Base-by-base conservation (phyloP, 2,888 invertebrate genomes). In the Pseudolycoriella hygida region DNA sequence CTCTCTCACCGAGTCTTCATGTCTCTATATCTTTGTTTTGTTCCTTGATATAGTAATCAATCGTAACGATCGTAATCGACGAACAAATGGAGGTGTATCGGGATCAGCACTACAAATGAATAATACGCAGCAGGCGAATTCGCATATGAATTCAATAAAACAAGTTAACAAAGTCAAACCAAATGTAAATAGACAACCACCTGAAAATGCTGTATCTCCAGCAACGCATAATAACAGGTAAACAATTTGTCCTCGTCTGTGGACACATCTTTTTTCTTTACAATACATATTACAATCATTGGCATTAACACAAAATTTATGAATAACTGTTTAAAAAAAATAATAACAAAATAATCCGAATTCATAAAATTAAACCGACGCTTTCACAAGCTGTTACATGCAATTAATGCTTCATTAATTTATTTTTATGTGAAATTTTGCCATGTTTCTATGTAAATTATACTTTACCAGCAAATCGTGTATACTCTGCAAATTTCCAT, bases 101-200 rank as follows among this genome's bases (percentile, higher is more conserved):
- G 55, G 57, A 49, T 56, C 56, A 47, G 51, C 54, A 30, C 53
- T 64, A 45, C 63, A 63, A 44, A 81, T 76, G 60, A 80, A 78
- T 51, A 80, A 78, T 51, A 77, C 80, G 11, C 40, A 40, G 40
- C 43, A 43, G 15, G n/a, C 43, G 18, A 25, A 39, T 30, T 38
- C 37, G 25, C 63, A 63, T 43, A 81, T 76, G 43, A 46, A 46
- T 44, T 40, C 43, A 18, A 44, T 43, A 53, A 79, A 87, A 59
- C 86, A 87, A 67, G 84, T 87, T 61, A 87, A 86, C 70, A 87
- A 87, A 66, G 86, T 87, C 56, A 88, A 87, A 63, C 87, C 87
- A 40, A 87, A 82, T 57, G 83, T 86, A 49, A 86, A 81, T 60
- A 73, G 86, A 63, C 75, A 75, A 48, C 73, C 79, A 44, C 76